Evolutionary conservation across 2,113 vertebrate species (phyloP).

Genomic region (Coptodon bakossiorum): DNA sequence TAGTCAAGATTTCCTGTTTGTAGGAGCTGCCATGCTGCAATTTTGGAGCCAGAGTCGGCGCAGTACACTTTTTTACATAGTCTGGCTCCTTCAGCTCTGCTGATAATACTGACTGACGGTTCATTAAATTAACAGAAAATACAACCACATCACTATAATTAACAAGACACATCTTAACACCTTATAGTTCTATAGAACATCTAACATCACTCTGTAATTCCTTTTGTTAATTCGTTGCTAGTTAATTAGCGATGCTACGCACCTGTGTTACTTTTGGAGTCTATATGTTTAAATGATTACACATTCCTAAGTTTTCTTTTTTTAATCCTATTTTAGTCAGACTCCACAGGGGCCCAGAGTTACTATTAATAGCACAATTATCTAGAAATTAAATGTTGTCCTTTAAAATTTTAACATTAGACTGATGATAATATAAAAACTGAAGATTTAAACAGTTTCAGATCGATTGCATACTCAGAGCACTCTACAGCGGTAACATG

Average conservation of each 20-base stretch:
- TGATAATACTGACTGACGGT: not conserved
- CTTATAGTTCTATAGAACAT: not conserved
- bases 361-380: not conserved
- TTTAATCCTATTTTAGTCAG: not conserved
- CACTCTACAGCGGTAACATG: not conserved
- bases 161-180: not conserved
- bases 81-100: not conserved
- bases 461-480: not conserved
- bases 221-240: not conserved
- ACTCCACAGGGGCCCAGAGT: not conserved
- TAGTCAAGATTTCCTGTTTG: not conserved
- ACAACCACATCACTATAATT: not conserved
- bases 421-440: not conserved
- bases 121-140: not conserved
- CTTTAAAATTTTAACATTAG: not conserved
- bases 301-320: not conserved
- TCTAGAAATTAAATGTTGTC: not conserved
- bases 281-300: not conserved
- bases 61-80: not conserved
- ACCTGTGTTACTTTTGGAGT: not conserved
- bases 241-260: not conserved
- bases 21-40: not conserved
- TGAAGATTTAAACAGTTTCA: not conserved
- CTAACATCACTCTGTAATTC: not conserved
- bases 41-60: not conserved